These are phyloP conservation scores for Anagrus nilaparvatae DNA, from an alignment of 1,140 invertebrate species.

Conservation along the genomic window DNA sequence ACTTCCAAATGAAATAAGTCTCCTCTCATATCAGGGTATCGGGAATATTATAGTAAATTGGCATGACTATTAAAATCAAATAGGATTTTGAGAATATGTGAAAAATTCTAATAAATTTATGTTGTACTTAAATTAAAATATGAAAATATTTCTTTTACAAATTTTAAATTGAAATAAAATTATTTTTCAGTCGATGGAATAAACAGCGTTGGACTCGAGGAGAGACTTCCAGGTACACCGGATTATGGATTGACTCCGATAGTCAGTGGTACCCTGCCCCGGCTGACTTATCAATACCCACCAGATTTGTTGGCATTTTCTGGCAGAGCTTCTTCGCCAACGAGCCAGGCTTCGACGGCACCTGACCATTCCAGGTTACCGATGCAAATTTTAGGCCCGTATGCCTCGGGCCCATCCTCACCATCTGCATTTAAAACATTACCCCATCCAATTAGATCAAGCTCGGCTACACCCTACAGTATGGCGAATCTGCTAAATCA, in stretches of 20 bases:
- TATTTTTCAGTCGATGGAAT: too few species aligned
- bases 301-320: slow-evolving; percentile 76
- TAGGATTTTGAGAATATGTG: too few species aligned
- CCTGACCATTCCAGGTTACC: slow-evolving; percentile 52
- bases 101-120: too few species aligned
- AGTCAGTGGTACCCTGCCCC: neutral
- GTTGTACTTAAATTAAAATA: too few species aligned
- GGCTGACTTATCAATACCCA: slow-evolving; percentile 51
- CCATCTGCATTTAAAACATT: slow-evolving; percentile 52
- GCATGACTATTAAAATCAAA: too few species aligned
- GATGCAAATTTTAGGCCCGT: slow-evolving; percentile 35
- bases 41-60: too few species aligned
- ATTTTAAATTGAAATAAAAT: too few species aligned
- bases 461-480: slow-evolving; percentile 60
- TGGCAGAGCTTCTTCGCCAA: slow-evolving; percentile 42
- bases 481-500: slow-evolving; percentile 39
- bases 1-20: too few species aligned
- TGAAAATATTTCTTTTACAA: too few species aligned
- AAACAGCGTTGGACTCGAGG: slow-evolving; percentile 24
- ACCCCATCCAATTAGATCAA: slow-evolving; percentile 47
- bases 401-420: neutral
- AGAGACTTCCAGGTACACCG: too few species aligned
- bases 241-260: too few species aligned
- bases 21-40: too few species aligned
- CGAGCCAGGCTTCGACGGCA: slow-evolving; percentile 63